Evolutionary conservation across 2,888 invertebrate genomes (phyloP).

Genomic region (Cacoxenus indagator): DNA sequence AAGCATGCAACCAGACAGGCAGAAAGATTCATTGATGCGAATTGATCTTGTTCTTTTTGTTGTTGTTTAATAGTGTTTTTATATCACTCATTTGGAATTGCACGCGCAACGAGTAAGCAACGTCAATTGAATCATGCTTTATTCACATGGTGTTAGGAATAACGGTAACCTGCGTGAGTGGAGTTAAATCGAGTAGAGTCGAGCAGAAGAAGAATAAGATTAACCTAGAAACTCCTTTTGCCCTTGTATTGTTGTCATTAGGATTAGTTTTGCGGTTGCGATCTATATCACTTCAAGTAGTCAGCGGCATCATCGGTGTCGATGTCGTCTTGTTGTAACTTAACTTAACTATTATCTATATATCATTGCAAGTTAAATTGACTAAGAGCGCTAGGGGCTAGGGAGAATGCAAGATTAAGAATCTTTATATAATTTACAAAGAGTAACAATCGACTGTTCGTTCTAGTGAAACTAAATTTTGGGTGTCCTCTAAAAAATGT

Average conservation of each 20-base stretch:
- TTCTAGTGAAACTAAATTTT: no score
- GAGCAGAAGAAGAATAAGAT: not conserved
- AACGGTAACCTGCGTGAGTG: no score
- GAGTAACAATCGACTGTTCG: no score
- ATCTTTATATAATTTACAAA: no score
- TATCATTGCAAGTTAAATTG: no score
- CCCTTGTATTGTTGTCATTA: not conserved
- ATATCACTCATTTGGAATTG: not conserved
- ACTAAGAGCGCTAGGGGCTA: no score
- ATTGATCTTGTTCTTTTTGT: not conserved
- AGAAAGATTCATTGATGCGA: not conserved
- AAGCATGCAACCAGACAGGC: not conserved
- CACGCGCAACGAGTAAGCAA: not conserved
- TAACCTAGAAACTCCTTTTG: not conserved
- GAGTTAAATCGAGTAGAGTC: not conserved
- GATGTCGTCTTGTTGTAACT: no score
- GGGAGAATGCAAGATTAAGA: no score
- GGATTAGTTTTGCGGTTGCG: not conserved
- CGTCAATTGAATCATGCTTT: slow-evolving; percentile 8
- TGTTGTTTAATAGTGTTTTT: not conserved
- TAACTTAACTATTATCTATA: no score
- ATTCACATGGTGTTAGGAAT: no score
- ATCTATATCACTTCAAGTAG: no score
- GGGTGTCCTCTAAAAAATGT: no score
- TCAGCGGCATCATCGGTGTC: not conserved